Evolutionary conservation across 2,888 invertebrate species (phyloP).

Genomic region (Thera obeliscata): DNA sequence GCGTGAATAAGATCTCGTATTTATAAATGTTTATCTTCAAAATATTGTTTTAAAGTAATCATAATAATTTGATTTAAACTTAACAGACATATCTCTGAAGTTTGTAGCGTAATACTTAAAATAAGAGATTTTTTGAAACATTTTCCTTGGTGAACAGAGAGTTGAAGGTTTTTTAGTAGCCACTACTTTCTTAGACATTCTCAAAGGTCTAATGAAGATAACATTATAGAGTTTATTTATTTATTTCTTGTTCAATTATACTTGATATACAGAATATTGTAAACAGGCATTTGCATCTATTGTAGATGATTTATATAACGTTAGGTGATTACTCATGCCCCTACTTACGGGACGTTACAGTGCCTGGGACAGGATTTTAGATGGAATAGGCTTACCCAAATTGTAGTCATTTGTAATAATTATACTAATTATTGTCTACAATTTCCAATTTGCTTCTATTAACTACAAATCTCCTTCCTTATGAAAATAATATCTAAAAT

Average conservation of each 20-base stretch:
- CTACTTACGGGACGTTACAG: too few relatives aligned
- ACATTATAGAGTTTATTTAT: neutral
- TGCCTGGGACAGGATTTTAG: too few relatives aligned
- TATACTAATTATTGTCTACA: conserved; percentile 20
- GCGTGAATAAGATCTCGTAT: conserved; percentile 61
- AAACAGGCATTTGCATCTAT: neutral
- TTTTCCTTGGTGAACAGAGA: conserved; percentile 9
- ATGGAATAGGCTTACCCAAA: too few relatives aligned
- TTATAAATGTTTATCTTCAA: conserved; percentile 46
- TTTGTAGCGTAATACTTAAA: conserved; percentile 29
- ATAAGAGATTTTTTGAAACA: conserved; percentile 16
- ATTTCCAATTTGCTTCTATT: conserved; percentile 3
- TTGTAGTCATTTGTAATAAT: conserved; percentile 10
- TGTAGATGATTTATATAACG: too few relatives aligned
- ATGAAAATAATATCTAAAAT: neutral
- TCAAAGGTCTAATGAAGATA: too few relatives aligned
- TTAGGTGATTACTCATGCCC: too few relatives aligned
- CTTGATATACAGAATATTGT: conserved; percentile 14
- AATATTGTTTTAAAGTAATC: conserved; percentile 41
- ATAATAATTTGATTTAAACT: conserved; percentile 53
- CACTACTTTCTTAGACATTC: neutral
- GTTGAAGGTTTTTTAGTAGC: neutral
- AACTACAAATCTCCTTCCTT: conserved; percentile 10
- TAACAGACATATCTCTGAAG: conserved; percentile 53
- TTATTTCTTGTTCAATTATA: neutral